A percentile compares a stretch with the other conserved stretches of the same genome.
Evolutionary conservation across 2,888 invertebrate genomes (phyloP).

Genomic region (Drosophila colorata): DNA sequence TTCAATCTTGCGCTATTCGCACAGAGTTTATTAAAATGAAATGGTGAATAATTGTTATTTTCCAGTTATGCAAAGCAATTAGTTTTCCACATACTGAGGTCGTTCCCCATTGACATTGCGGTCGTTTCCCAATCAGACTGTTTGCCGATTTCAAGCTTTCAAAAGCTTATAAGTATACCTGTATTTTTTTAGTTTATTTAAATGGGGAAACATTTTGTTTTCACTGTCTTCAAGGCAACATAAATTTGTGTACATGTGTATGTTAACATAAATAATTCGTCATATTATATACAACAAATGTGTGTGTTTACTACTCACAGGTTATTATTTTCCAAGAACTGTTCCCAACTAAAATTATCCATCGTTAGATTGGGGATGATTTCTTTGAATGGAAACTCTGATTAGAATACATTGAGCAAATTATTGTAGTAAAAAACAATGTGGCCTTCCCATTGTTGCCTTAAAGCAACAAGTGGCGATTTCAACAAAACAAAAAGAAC

Average conservation of each 20-base stretch:
- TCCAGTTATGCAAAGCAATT: conserved; percentile 29
- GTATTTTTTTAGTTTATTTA: background rate
- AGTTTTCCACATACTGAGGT: conserved; percentile 6
- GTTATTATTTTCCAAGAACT: conserved; percentile 73
- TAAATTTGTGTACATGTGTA: background rate
- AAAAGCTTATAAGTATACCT: background rate
- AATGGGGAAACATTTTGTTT: background rate
- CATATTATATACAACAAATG: too few species aligned
- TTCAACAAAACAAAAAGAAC: background rate
- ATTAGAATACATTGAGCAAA: background rate
- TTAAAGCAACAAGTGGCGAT: conserved; percentile 29
- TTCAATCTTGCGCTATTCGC: conserved; percentile 4
- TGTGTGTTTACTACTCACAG: conserved; percentile 53
- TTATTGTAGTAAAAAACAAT: background rate
- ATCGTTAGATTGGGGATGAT: conserved; percentile 24
- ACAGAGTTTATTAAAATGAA: background rate
- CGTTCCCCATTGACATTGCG: conserved; percentile 9
- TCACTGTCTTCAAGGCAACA: background rate
- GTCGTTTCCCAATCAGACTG: conserved; percentile 2
- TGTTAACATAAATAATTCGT: too few species aligned
- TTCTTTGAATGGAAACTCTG: too few species aligned
- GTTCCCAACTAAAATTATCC: conserved; percentile 54
- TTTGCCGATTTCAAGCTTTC: background rate
- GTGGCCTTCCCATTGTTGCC: background rate
- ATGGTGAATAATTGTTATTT: conserved; percentile 5